Evolutionary conservation across 2,888 invertebrate species (phyloP).

Genomic region (Cetonia aurata): DNA sequence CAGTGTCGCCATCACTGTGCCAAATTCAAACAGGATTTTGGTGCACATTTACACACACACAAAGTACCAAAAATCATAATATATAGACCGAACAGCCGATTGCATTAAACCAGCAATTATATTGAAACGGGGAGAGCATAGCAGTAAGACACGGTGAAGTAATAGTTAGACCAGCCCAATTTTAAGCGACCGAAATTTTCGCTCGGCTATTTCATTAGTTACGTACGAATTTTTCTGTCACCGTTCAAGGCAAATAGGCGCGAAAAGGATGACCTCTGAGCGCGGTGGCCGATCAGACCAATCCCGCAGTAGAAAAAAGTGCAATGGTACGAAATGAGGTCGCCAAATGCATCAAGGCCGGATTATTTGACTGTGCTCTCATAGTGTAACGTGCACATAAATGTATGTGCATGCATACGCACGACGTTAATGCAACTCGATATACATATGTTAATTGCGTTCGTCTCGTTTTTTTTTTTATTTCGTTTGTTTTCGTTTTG

Average conservation of each 20-base stretch:
- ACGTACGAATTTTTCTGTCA: conserved; percentile 27
- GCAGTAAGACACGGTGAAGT: conserved; percentile 20
- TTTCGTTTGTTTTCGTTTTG: conserved; percentile 25
- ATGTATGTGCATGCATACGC: conserved; percentile 6
- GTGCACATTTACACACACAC: conserved; percentile 8
- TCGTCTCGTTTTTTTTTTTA: neutral
- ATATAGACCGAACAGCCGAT: conserved; percentile 48
- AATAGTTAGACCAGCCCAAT: conserved; percentile 51
- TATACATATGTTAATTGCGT: conserved; percentile 35
- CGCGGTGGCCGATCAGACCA: conserved; percentile 23
- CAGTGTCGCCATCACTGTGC: conserved; percentile 41
- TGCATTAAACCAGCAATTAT: conserved; percentile 52
- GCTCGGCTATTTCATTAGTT: conserved; percentile 26
- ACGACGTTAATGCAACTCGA: conserved; percentile 36
- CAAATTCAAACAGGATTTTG: conserved; percentile 56
- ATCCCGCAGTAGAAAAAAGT: conserved; percentile 55
- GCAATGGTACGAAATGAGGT: conserved; percentile 66
- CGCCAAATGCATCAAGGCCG: conserved; percentile 66
- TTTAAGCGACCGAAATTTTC: conserved; percentile 45
- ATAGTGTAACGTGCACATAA: conserved; percentile 33
- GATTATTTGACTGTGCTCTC: conserved; percentile 58
- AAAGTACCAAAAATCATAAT: conserved; percentile 46
- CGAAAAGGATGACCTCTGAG: conserved; percentile 48
- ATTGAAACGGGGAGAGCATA: conserved; percentile 51
- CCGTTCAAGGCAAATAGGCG: conserved; percentile 12